Conservation (phyloP, 2,797 vertebrate species). For the Acipenser oxyrinchus region DNA sequence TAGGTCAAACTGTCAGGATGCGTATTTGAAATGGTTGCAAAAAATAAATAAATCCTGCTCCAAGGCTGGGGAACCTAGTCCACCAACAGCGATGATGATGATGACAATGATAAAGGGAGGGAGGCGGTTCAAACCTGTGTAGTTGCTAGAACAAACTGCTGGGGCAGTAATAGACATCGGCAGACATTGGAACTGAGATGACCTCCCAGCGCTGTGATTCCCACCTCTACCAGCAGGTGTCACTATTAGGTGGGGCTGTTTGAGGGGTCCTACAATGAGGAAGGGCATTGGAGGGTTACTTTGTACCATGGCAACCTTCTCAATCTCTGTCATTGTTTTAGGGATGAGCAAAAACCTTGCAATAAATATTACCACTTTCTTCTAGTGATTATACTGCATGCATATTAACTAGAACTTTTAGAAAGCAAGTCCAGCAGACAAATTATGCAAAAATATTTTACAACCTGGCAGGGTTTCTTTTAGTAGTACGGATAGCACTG, state of each 20-base stretch:
- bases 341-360: too few relatives aligned
- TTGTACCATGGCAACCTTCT: neutral
- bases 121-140: conserved; percentile 68
- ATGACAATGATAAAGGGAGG: conserved; percentile 11
- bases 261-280: conserved; percentile 49
- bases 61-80: neutral
- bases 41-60: neutral
- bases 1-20: too few relatives aligned
- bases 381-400: too few relatives aligned
- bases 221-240: conserved; percentile 67
- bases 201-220: conserved; percentile 63
- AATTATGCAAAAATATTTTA: too few relatives aligned
- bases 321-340: too few relatives aligned
- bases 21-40: neutral
- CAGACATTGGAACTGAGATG: conserved; percentile 59
- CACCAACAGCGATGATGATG: neutral
- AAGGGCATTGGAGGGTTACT: conserved; percentile 21
- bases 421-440: too few relatives aligned
- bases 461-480: too few relatives aligned
- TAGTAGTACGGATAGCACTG: too few relatives aligned
- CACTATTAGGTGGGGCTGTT: conserved; percentile 60
- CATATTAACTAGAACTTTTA: too few relatives aligned
- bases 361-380: too few relatives aligned
- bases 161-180: conserved; percentile 52
- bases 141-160: conserved; percentile 41